These are phyloP conservation scores for Medauroidea extradentata DNA, from an alignment of 1,140 invertebrate species.

Conservation along the genomic window DNA sequence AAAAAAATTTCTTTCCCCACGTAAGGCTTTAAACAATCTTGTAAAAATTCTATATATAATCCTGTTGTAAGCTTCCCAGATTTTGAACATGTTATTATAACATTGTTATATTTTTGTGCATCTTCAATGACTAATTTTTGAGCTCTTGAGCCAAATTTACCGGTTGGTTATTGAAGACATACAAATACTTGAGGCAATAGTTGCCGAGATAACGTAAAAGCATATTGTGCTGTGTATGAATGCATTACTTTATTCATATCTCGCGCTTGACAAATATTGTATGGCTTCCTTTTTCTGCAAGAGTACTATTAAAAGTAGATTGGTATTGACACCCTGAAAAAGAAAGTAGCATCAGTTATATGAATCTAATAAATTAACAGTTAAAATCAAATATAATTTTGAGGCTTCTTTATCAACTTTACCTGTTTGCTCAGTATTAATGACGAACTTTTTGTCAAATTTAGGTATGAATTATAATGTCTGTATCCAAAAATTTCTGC, in stretches of 20 bases:
- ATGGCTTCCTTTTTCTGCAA: background rate
- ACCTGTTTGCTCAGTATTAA: conserved; percentile 21
- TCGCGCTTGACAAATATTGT: background rate
- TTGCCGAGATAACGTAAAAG: conserved; percentile 12
- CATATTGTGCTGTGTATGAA: too few species aligned
- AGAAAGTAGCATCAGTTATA: background rate
- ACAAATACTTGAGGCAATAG: conserved; percentile 18
- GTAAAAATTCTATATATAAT: background rate
- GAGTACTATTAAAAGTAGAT: conserved; percentile 1
- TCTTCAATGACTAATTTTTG: conserved; percentile 10
- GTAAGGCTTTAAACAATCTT: background rate
- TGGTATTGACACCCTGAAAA: conserved; percentile 14
- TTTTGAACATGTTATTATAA: conserved; percentile 11
- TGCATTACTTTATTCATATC: background rate
- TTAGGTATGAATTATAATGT: conserved; percentile 3
- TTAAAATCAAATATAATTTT: too few species aligned
- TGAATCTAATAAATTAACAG: too few species aligned
- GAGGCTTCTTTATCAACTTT: background rate
- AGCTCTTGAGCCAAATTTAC: conserved; percentile 18
- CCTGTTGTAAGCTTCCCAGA: background rate
- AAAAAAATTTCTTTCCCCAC: background rate
- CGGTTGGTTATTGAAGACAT: conserved; percentile 9
- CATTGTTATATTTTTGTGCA: conserved; percentile 9
- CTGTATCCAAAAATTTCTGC: conserved; percentile 12
- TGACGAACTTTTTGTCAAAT: conserved; percentile 14